Base-by-base conservation (phyloP, 1,140 invertebrate genomes). In the Tetramorium alpestre region DNA sequence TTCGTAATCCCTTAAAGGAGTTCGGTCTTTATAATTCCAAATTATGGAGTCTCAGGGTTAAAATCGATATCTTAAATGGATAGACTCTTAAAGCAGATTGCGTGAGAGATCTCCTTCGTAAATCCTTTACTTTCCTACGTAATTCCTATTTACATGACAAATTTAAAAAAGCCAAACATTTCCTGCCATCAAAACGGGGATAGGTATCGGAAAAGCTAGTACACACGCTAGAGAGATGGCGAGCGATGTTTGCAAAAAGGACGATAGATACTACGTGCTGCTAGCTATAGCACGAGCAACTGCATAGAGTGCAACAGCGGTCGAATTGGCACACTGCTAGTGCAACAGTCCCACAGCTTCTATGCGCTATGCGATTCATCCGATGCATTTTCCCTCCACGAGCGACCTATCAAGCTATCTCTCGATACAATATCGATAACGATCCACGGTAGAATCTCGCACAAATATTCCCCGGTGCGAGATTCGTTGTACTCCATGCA, bases 281-380 rank as follows among this genome's bases (percentile, higher is more conserved):
- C 69, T 60, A 75, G 78, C 80, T 75, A 84, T 84, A 84, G 69
- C 69, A 58, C 67, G 22, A n/a, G 56, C 72, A 75, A 76, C 69
- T 33, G 41, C 77, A 81, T 69, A 58, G 76, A 89, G 54, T 41
- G 76, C 88, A 56, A 88, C 28, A 81, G 58, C 69, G 51, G 58
- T 67, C 77, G 65, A 72, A 75, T 84, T 62, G 87, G 60, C 76
- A 87, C 65, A 76, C 28, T 88, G 80, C 49, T 22, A 70, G 69
- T 82, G 87, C 84, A 89, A 87, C 87, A 89, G 76, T 73, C 72
- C 70, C 85, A 69, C 88, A 86, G 84, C 88, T 87, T 89, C 88
- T 89, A 77, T 89, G 49, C 41, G 65, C 80, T 65, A 60, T 70
- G 84, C 89, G 56, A 76, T 73, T 51, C 89, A 69, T 84, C 67